Conservation (phyloP, 2,797 vertebrate species). For the Mus spretus region DNA sequence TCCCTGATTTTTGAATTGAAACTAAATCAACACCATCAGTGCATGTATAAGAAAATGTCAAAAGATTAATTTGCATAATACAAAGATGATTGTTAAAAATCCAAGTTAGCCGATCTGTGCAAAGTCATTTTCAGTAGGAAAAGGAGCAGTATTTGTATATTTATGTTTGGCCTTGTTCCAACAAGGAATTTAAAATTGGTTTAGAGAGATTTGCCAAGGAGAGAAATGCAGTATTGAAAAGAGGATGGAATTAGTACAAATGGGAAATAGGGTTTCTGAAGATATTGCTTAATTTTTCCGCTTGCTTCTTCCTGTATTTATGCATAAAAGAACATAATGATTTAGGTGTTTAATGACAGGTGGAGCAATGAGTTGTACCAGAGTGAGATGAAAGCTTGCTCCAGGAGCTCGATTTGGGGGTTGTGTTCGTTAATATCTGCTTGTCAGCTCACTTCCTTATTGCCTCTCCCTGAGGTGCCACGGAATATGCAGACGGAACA, state of each 20-base stretch:
- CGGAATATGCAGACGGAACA: not conserved
- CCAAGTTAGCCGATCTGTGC: conserved; percentile 76
- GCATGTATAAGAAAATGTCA: conserved; percentile 86
- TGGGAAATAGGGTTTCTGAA: conserved; percentile 79
- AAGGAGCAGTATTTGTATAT: conserved; percentile 78
- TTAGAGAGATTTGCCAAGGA: conserved; percentile 66
- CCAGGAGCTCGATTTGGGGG: not conserved
- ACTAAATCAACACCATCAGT: conserved; percentile 83
- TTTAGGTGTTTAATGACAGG: conserved; percentile 75
- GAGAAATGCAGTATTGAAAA: conserved; percentile 56
- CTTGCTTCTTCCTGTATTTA: conserved; percentile 77
- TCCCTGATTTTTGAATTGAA: conserved; percentile 86
- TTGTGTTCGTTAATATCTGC: conserved; percentile 6
- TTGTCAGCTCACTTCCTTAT: not conserved
- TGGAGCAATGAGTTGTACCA: conserved; percentile 53
- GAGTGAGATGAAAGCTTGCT: conserved; percentile 3
- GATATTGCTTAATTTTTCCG: conserved; percentile 64
- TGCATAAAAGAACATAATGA: conserved; percentile 68
- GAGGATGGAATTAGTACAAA: conserved; percentile 38
- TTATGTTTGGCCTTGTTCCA: conserved; percentile 56
- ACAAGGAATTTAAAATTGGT: conserved; percentile 54
- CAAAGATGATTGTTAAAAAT: conserved; percentile 86
- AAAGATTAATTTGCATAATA: conserved; percentile 84
- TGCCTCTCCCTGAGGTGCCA: conserved; percentile 16
- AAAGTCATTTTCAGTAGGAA: conserved; percentile 76